These are phyloP conservation scores for Rotaria socialis DNA, from an alignment of 2,888 invertebrate genomes.

Conservation along the genomic window DNA sequence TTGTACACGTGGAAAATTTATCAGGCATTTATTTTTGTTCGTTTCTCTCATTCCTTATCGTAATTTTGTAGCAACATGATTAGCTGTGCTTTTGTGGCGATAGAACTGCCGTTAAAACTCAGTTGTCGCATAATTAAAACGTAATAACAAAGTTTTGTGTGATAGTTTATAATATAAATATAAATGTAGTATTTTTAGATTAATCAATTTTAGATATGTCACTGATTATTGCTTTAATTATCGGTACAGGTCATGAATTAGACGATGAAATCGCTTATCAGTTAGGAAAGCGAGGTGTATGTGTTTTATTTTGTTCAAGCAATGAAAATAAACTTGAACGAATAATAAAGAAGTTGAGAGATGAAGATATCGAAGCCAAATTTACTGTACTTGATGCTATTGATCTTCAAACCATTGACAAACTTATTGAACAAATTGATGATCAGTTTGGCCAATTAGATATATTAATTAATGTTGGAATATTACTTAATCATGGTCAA, in stretches of 20 bases:
- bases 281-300: conserved; percentile 8
- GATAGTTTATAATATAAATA: too few species aligned
- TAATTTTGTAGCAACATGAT: too few species aligned
- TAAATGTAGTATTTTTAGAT: neutral
- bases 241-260: neutral
- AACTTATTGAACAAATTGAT: neutral
- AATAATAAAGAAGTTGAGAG: neutral
- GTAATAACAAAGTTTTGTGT: too few species aligned
- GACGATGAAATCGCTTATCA: conserved; percentile 1
- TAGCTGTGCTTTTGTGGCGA: too few species aligned
- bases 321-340: neutral
- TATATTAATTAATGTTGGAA: conserved; percentile 28
- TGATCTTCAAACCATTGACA: neutral
- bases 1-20: too few species aligned
- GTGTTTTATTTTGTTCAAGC: neutral
- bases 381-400: neutral
- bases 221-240: conserved; percentile 15
- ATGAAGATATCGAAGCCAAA: neutral
- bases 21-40: too few species aligned
- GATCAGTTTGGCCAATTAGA: conserved; percentile 7
- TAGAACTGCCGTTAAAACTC: too few species aligned
- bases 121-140: too few species aligned
- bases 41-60: too few species aligned
- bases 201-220: neutral
- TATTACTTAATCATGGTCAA: conserved; percentile 27